A percentile compares a stretch with the other conserved stretches of the same genome.
These are phyloP conservation scores for Lutraria rhynchaena DNA, from an alignment of 1,140 invertebrate genomes.

Conservation along the genomic window DNA sequence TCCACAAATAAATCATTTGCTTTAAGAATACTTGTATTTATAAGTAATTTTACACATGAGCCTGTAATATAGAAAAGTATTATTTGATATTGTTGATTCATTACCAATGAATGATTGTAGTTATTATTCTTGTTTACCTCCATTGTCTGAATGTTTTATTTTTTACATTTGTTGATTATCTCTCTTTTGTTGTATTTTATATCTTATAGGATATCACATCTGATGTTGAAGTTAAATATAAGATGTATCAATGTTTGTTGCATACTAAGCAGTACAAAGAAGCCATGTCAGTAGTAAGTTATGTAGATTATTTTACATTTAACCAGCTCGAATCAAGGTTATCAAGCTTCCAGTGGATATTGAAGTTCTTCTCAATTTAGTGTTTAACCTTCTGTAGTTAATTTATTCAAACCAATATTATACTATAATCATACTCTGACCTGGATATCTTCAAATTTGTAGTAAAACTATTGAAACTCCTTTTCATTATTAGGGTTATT, in stretches of 20 bases:
- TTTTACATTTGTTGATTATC: background rate
- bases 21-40: too few relatives aligned
- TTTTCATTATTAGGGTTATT: too few relatives aligned
- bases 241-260: constrained; percentile 87
- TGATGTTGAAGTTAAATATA: constrained; percentile 88
- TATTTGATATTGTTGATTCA: background rate
- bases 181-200: constrained; percentile 16
- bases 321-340: too few relatives aligned
- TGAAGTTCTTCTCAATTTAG: too few relatives aligned
- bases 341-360: too few relatives aligned
- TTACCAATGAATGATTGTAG: background rate
- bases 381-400: too few relatives aligned
- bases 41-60: too few relatives aligned
- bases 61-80: too few relatives aligned
- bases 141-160: background rate
- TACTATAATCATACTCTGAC: too few relatives aligned
- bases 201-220: constrained; percentile 77
- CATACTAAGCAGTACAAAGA: constrained; percentile 86
- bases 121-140: background rate
- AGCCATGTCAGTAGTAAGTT: constrained; percentile 85
- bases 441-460: background rate
- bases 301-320: too few relatives aligned
- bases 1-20: too few relatives aligned
- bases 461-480: background rate
- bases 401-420: too few relatives aligned